These are phyloP conservation scores for Opisthocomus hoazin DNA, from an alignment of 2,113 vertebrate genomes.

Conservation along the genomic window DNA sequence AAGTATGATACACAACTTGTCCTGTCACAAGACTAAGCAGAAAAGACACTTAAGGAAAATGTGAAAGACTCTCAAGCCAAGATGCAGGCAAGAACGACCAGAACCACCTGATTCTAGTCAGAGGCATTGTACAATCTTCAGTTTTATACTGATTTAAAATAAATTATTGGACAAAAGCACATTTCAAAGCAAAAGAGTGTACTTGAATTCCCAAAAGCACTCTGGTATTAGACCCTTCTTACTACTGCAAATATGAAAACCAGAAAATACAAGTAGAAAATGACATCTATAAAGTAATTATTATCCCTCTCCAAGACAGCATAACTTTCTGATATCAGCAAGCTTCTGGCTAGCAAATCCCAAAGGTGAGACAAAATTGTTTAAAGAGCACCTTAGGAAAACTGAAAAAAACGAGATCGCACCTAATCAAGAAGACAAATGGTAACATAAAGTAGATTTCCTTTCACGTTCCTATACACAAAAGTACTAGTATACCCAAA, in stretches of 20 bases:
- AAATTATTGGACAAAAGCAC: background rate
- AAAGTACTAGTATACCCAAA: background rate
- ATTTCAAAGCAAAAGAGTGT: background rate
- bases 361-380: background rate
- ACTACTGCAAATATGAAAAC: background rate
- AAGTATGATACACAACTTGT: background rate
- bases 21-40: background rate
- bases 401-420: background rate
- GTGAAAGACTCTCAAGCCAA: background rate
- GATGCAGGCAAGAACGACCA: background rate
- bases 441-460: background rate
- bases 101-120: background rate
- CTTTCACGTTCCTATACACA: background rate
- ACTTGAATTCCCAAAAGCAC: background rate
- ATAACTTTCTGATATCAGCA: background rate
- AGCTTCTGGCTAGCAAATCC: background rate
- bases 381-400: background rate
- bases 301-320: background rate
- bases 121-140: background rate
- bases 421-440: background rate
- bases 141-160: background rate
- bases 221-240: background rate
- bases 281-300: background rate
- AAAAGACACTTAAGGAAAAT: background rate
- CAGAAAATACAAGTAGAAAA: background rate